Evolutionary conservation across 1,140 invertebrate genomes (phyloP), one percentile per base, ranked within the genome.

Genomic region (Drosophila nasuta): DNA sequence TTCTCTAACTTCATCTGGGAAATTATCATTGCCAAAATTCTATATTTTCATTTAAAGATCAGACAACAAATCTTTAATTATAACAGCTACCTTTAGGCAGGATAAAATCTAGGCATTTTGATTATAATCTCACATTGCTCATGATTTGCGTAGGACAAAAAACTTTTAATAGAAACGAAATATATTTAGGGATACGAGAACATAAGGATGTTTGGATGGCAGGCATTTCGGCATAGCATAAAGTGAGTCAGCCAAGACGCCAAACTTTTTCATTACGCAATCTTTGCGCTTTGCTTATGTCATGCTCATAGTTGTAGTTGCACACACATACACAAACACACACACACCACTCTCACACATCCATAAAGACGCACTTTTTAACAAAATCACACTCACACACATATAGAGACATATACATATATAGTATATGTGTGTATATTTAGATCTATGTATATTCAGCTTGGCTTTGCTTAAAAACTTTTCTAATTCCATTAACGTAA

Each of bases 401-500:
- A 56, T n/a, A 11, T 43, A 17, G 38, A 35, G 10, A 33, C n/a
- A 35, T 48, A 28, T 54, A 17, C 30, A 6, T 28, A 8, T 15
- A 35, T 74, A 60, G 5, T 28, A 8, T 15, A 35, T 74, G 54
- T 56, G n/a, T 67, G 13, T 45, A 43, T 68, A 49, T 51, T 49
- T 43, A 41, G 56, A 38, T 59, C 51, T 70, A 56, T 52, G 58
- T 63, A 75, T 77, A 75, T 85, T 64, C 49, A 46, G 80, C 74
- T 75, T 57, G 58, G 58, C 52, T 75, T 89, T 89, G 83, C 85
- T 78, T 83, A 78, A 89, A 88, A 88, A 88, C 71, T 88, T 88
- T 88, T 88, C 85, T 88, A 88, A 88, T 88, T 88, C 85, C 85
- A 88, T 88, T 88, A 88, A 89, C 81, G 85, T 81, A 75, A 89